These are phyloP conservation scores for Cryptoblepharus egeriae DNA, from an alignment of 2,797 vertebrate species.

Conservation along the genomic window DNA sequence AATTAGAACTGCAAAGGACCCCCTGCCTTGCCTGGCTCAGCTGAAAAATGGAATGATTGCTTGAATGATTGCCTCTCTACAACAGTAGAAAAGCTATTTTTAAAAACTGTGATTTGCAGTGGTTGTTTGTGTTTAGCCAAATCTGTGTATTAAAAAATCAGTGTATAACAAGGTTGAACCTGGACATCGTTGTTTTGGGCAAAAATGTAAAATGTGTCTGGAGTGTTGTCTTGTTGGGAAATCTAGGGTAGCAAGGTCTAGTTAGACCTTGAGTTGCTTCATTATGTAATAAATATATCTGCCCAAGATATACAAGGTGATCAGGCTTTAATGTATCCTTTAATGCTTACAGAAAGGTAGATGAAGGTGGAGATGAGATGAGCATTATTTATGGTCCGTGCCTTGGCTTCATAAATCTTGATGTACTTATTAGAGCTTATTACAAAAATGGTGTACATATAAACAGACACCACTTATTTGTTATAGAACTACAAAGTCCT, in stretches of 20 bases:
- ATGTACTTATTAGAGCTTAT: slow-evolving; percentile 4
- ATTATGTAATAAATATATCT: neutral
- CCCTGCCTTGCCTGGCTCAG: too few relatives aligned
- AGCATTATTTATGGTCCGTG: slow-evolving; percentile 14
- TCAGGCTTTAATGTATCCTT: neutral
- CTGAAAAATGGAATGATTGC: too few relatives aligned
- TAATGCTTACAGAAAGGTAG: neutral
- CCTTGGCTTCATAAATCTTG: slow-evolving; percentile 14
- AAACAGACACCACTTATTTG: slow-evolving; percentile 11
- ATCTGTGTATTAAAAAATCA: too few relatives aligned
- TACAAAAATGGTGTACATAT: slow-evolving; percentile 2
- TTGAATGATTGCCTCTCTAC: too few relatives aligned
- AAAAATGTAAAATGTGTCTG: too few relatives aligned
- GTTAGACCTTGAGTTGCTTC: neutral
- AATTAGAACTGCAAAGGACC: too few relatives aligned
- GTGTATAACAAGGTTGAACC: too few relatives aligned
- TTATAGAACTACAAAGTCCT: neutral
- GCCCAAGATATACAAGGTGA: neutral
- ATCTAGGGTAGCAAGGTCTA: neutral
- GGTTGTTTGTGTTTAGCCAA: too few relatives aligned
- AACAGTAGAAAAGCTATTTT: too few relatives aligned
- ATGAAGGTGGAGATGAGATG: slow-evolving; percentile 5
- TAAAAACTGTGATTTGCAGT: too few relatives aligned
- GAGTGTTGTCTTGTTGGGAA: neutral
- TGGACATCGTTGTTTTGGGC: slow-evolving; percentile 10